Base-by-base conservation (phyloP, 2,888 invertebrate genomes). In the Strigamia maritima region DNA sequence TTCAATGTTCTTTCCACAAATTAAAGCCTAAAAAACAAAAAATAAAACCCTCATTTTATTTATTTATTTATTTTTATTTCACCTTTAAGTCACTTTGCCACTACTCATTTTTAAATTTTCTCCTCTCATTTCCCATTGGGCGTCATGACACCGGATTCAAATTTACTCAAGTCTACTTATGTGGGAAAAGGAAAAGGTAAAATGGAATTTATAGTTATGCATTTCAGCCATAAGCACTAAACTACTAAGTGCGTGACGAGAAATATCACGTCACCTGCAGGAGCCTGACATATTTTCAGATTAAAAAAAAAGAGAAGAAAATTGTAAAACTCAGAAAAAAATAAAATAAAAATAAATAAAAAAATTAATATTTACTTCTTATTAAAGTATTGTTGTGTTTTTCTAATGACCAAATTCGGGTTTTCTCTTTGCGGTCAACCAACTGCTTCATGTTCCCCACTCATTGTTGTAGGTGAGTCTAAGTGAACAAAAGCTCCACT, bases 121-220 rank as follows among this genome's bases (percentile, higher is more conserved):
- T 54, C n/a, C 54, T 54, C 54, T 54, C n/a, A 54, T 54, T 54
- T 54, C 54, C 54, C 54, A 54, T 54, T 54, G 54, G 54, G 54
- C 54, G 19, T 54, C 54, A 54, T 19, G 54, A 22, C 54, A 54
- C 54, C 22, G 54, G 54, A 54, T 54, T 54, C 6, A 54, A 54
- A 54, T 54, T 54, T 54, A 54, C 54, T 54, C 54, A 54, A n/a
- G 54, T 54, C 54, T 54, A 19, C 54, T 44, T 54, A 54, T 54
- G 54, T 54, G 54, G 54, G 54, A 54, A 54, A 54, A 54, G 54
- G 54, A 54, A 54, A 54, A 54, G 54, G 54, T 54, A 19, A 54
- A 54, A 54, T 54, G 22, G 22, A 54, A 54, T 54, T 54, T 54
- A 54, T 54, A 54, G 54, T 54, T 54, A 54, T 54, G 54, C 54